phyloP scores from a whole-genome alignment of 1,140 invertebrate species.

The Chionoecetes opilio region DNA sequence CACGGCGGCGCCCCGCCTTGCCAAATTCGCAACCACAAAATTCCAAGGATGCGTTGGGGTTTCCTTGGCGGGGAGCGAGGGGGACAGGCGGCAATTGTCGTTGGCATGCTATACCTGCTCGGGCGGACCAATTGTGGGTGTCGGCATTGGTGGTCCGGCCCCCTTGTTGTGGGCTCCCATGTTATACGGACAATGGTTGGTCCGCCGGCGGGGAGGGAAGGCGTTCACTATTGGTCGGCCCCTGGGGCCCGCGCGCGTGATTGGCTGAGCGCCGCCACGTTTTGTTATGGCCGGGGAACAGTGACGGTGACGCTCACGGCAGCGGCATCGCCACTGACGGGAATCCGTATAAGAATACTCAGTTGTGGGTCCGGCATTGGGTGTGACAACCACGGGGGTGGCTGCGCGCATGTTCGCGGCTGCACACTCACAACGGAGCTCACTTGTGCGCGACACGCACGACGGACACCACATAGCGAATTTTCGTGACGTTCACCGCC shows the following conservation, averaged over 20 bases:
- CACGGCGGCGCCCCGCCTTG: conserved; percentile 71
- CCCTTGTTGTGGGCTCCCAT: conserved; percentile 79
- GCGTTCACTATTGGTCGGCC: conserved; percentile 79
- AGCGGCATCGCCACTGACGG: conserved; percentile 79
- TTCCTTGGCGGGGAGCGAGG: conserved; percentile 69
- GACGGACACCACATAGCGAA: conserved; percentile 73
- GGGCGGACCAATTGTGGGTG: conserved; percentile 80
- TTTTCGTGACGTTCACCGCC: too few species aligned
- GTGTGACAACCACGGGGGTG: conserved; percentile 78
- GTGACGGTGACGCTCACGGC: conserved; percentile 80
- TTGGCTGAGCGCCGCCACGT: conserved; percentile 81
- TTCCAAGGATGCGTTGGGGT: conserved; percentile 72
- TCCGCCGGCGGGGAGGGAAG: conserved; percentile 75
- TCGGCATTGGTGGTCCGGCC: conserved; percentile 79
- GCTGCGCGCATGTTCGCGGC: conserved; percentile 72
- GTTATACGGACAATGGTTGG: conserved; percentile 81
- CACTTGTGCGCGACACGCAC: conserved; percentile 69
- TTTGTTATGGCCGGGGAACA: conserved; percentile 81
- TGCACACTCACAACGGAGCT: conserved; percentile 66
- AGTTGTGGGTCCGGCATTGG: conserved; percentile 80
- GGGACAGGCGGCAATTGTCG: conserved; percentile 71
- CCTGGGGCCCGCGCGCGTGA: conserved; percentile 77
- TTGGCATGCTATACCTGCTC: conserved; percentile 76
- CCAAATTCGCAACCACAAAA: conserved; percentile 76
- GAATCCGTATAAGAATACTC: conserved; percentile 81